Evolutionary conservation across 2,888 invertebrate genomes (phyloP), one percentile per base, ranked within the genome.

Genomic region (Pteria penguin): DNA sequence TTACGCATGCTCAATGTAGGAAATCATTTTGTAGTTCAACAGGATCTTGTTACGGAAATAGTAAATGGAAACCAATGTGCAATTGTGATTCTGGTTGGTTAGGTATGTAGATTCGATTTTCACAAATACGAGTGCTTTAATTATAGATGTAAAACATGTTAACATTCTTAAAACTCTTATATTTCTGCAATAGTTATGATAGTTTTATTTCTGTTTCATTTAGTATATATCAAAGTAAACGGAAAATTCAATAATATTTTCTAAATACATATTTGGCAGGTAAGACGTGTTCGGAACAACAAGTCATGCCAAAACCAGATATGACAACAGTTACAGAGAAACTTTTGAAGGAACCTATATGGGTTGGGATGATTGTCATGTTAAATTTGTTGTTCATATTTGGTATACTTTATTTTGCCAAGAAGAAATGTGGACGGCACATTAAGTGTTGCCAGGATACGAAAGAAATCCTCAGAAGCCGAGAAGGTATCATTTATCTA

Each of bases 311-410:
- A 8, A 8, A 8, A 45, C 18, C 45, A 45, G 45, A 8, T 8
- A 45, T 45, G 45, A 8, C 24, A 1, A 24, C 29, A 5, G 4
- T 96, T 24, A 96, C 96, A 11, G 95, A 96, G 84, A 93, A 96
- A 31, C 96, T 97, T 95, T 93, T 97, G 33, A 95, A 96, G 85
- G 96, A 97, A 90, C 97, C 97, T 0, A 97, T 97, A 92, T 97
- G 97, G 97, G 93, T 97, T 58, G 97, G 97, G 0, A 93, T 97
- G 54, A 96, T 97, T 90, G 96, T 96, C 0, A 96, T 97, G 0
- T 95, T 95, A 86, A 94, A 95, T 11, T 96, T 97, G 0, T 94
- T 97, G 86, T 95, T 95, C 67, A 94, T 95, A 80, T 96, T 96
- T 82, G 96, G 96, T 22, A 93, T 96, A 67, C 94, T 96, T 24